Evolutionary conservation across 2,797 vertebrate species (phyloP).

Genomic region (Petrocephalus schoutedeni): DNA sequence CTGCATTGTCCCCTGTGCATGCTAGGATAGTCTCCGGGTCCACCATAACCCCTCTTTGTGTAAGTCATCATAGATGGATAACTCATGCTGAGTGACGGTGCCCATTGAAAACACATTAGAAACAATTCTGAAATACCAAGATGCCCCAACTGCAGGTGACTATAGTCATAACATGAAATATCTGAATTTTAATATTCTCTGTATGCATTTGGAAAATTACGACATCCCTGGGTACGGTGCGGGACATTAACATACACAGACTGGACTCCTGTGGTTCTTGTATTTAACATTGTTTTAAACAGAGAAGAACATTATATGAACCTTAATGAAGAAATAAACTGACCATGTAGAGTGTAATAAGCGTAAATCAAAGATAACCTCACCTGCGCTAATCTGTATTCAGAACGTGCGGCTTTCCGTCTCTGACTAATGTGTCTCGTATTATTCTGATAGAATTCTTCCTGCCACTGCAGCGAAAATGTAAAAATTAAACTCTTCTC

Average conservation of each 20-base stretch:
- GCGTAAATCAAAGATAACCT: not conserved
- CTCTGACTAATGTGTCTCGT: not conserved
- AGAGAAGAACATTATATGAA: not conserved
- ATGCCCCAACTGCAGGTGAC: not conserved
- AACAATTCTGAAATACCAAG: not conserved
- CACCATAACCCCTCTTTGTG: not conserved
- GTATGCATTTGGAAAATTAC: not conserved
- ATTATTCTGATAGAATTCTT: not conserved
- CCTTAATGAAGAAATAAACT: not conserved
- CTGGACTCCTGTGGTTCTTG: not conserved
- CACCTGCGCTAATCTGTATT: not conserved
- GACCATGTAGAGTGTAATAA: not conserved
- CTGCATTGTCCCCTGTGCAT: no score
- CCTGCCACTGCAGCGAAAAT: not conserved
- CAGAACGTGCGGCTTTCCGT: not conserved
- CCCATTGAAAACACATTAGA: not conserved
- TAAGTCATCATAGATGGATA: not conserved
- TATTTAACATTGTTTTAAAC: not conserved
- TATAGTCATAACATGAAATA: not conserved
- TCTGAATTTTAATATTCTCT: not conserved
- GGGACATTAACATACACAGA: not conserved
- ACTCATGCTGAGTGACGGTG: not conserved
- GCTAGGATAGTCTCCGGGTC: not conserved
- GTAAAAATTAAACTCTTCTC: not conserved
- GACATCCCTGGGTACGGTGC: not conserved